Percentiles rank a stretch among this genome's conserved stretches.
These are phyloP conservation scores for Pilophorus perplexus DNA, from an alignment of 2,888 invertebrate species.

Conservation along the genomic window DNA sequence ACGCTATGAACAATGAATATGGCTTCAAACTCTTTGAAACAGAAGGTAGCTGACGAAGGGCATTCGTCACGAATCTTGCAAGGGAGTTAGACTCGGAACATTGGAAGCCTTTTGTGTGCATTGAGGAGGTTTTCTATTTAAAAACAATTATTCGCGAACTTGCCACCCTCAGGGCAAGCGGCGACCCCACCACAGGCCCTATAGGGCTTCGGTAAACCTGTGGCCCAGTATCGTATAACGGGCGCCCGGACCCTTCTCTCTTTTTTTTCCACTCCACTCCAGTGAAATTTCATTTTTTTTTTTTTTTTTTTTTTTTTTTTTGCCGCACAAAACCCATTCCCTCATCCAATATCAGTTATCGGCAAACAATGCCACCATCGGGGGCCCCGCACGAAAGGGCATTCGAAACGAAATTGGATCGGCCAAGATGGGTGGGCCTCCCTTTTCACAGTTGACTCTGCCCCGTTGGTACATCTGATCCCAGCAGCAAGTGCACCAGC, in stretches of 20 bases:
- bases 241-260: not conserved
- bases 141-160: conserved; percentile 12
- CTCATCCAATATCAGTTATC: conserved; percentile 37
- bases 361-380: conserved; percentile 35
- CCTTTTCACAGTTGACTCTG: not conserved
- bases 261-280: not conserved
- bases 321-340: conserved; percentile 18
- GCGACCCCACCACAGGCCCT: not conserved
- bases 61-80: conserved; percentile 4
- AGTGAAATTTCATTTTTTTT: too few relatives aligned
- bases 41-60: not conserved
- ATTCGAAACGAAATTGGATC: conserved; percentile 30
- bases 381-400: conserved; percentile 9
- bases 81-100: not conserved
- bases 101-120: conserved; percentile 2
- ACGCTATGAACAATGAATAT: not conserved
- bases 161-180: conserved; percentile 2
- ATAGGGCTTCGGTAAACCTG: conserved; percentile 28
- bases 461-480: conserved; percentile 24
- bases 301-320: not conserved
- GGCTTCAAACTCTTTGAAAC: conserved; percentile 10
- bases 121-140: conserved; percentile 4
- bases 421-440: conserved; percentile 26
- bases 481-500: not conserved
- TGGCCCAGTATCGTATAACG: conserved; percentile 7